Evolutionary conservation across 1,140 invertebrate species (phyloP).

Genomic region (Orius insidiosus): DNA sequence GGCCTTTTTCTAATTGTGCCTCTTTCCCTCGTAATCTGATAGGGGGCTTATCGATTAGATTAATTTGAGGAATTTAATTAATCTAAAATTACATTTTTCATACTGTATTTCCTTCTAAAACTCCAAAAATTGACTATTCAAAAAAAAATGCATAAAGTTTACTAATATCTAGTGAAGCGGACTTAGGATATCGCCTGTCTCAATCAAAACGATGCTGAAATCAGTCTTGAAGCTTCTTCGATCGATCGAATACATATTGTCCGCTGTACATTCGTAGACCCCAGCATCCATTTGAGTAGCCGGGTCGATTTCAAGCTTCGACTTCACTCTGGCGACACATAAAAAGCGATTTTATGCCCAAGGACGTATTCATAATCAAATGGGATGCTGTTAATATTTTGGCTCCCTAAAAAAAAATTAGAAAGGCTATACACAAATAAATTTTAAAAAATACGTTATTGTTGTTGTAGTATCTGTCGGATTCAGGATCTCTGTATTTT

Average conservation of each 20-base stretch:
- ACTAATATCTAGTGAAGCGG: background rate
- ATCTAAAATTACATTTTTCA: too few relatives aligned
- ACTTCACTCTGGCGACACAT: slow-evolving; percentile 75
- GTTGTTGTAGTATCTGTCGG: slow-evolving; percentile 74
- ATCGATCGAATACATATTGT: slow-evolving; percentile 87
- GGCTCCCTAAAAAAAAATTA: slow-evolving; percentile 47
- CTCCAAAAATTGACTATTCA: too few relatives aligned
- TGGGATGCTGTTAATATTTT: slow-evolving; percentile 79
- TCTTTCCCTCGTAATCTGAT: too few relatives aligned
- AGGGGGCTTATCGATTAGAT: too few relatives aligned
- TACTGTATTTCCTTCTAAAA: too few relatives aligned
- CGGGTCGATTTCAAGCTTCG: slow-evolving; percentile 84
- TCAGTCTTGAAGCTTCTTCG: slow-evolving; percentile 76
- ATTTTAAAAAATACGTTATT: slow-evolving; percentile 42
- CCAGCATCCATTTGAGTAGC: slow-evolving; percentile 85
- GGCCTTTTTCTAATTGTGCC: too few relatives aligned
- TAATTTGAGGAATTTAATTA: too few relatives aligned
- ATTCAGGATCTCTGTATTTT: slow-evolving; percentile 69
- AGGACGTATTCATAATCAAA: slow-evolving; percentile 81
- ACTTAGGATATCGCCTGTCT: background rate
- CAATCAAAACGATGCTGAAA: slow-evolving; percentile 79
- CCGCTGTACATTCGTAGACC: slow-evolving; percentile 76
- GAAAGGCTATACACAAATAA: background rate
- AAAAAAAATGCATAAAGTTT: too few relatives aligned
- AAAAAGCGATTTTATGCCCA: slow-evolving; percentile 85